Percentiles rank a stretch among this genome's conserved stretches.
These are phyloP conservation scores for Netelia fuscicornis DNA, from an alignment of 2,888 invertebrate species.

Conservation along the genomic window DNA sequence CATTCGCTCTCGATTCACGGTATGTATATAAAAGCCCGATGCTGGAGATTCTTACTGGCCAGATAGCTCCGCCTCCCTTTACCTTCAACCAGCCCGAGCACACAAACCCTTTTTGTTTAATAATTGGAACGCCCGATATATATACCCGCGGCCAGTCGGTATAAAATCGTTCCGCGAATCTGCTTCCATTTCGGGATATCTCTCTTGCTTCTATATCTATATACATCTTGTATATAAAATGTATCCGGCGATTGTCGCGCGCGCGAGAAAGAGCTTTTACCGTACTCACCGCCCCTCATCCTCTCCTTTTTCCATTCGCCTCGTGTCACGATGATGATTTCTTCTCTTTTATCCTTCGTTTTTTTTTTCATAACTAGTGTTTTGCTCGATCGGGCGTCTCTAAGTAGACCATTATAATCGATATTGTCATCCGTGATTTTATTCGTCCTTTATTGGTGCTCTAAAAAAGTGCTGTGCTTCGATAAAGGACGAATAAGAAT, in stretches of 20 bases:
- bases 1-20: conserved; percentile 65
- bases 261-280: conserved; percentile 20
- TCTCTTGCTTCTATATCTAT: conserved; percentile 60
- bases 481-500: too few species aligned
- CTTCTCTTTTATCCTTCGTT: conserved; percentile 2
- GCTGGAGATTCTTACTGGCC: conserved; percentile 49
- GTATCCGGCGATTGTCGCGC: conserved; percentile 42
- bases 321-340: conserved; percentile 64
- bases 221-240: conserved; percentile 28
- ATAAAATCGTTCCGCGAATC: conserved; percentile 78
- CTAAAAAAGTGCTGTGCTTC: too few species aligned
- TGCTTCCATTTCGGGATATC: conserved; percentile 77
- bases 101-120: conserved; percentile 76
- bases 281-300: conserved; percentile 40
- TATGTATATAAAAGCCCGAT: conserved; percentile 58
- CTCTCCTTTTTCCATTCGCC: conserved; percentile 66
- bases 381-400: neutral
- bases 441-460: neutral
- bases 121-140: conserved; percentile 80
- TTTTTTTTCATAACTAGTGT: conserved; percentile 12
- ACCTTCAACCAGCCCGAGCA: conserved; percentile 63
- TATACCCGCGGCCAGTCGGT: conserved; percentile 63
- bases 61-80: conserved; percentile 61
- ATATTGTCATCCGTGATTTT: neutral
- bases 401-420: conserved; percentile 29